Evolutionary conservation across 2,113 vertebrate species (phyloP).

Genomic region (Macquaria ambigua): DNA sequence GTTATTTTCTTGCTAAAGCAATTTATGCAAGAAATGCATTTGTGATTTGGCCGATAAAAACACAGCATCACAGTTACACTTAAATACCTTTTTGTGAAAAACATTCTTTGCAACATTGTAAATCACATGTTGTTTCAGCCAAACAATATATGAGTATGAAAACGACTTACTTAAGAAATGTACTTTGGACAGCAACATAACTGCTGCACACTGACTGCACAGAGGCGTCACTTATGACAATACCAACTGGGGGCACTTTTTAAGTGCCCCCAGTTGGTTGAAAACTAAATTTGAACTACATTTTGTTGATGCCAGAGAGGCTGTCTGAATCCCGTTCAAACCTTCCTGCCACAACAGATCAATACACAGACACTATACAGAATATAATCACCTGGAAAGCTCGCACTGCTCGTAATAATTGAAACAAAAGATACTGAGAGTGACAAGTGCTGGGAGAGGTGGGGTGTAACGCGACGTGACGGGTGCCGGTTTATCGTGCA

Average conservation of each 20-base stretch:
- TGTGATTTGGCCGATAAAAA: not conserved
- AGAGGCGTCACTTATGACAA: not conserved
- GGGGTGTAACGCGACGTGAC: not conserved
- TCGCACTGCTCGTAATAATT: not conserved
- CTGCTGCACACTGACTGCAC: not conserved
- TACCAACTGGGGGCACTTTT: not conserved
- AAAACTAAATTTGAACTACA: not conserved
- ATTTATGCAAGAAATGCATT: too few species aligned
- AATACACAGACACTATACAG: not conserved
- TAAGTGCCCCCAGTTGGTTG: not conserved
- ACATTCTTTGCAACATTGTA: too few species aligned
- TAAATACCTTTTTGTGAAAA: too few species aligned
- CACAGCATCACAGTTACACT: not conserved
- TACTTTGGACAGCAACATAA: too few species aligned
- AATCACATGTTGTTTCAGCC: too few species aligned
- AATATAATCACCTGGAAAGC: not conserved
- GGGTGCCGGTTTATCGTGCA: not conserved
- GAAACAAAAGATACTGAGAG: not conserved
- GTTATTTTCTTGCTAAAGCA: too few species aligned
- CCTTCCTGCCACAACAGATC: not conserved
- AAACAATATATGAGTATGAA: too few species aligned
- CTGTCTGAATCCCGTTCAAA: not conserved
- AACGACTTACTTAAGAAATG: too few species aligned
- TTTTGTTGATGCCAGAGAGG: not conserved
- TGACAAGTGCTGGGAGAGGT: not conserved